Base-by-base conservation (phyloP, 2,888 invertebrate species). In the Brachyptera risi region DNA sequence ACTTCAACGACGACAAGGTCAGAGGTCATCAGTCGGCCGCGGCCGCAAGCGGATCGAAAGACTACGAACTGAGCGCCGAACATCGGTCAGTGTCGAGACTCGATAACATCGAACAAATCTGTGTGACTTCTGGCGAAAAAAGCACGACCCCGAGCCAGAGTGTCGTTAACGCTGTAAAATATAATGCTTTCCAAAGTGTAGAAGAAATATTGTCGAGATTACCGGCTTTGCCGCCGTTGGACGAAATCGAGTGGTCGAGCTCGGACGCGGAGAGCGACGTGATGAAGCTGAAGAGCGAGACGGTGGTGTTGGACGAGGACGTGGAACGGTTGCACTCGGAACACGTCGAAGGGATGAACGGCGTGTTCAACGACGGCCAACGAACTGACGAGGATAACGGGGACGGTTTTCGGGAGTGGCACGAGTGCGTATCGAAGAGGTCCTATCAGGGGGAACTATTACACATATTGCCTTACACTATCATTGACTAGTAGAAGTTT, bases 391-490 rank as follows among this genome's bases (percentile, higher is more conserved):
- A 60, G 24, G 69, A 68, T 44, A n/a, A n/a, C n/a, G 66, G 67
- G 27, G 65, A 63, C 42, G 61, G 58, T 72, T 97, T 96, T 81
- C 83, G 88, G 68, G 91, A 94, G 79, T 97, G 96, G 94, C 90
- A 94, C 76, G 88, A 95, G 79, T 87, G 91, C 73, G 83, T 88
- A 67, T 85, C 87, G 69, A 79, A 83, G 71, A 80, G 82, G 72
- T 86, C 90, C 65, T 84, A 83, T 71, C 84, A 90, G 72, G 89
- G 87, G 72, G 88, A 90, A 74, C 80, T 83, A 73, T 84, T 96
- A 74, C 84, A 91, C 77, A 92, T 96, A 81, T 84, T 96, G 85
- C 96, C 96, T 79, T 97, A 97, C 80, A 94, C 95, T 79, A 89
- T 95, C 77, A 90, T 95, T 79, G 95, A 96, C 86, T 95, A n/a